Percentiles rank a stretch among this genome's conserved stretches.
Evolutionary conservation across 2,888 invertebrate species (phyloP).

Genomic region (Slavum lentiscoides): DNA sequence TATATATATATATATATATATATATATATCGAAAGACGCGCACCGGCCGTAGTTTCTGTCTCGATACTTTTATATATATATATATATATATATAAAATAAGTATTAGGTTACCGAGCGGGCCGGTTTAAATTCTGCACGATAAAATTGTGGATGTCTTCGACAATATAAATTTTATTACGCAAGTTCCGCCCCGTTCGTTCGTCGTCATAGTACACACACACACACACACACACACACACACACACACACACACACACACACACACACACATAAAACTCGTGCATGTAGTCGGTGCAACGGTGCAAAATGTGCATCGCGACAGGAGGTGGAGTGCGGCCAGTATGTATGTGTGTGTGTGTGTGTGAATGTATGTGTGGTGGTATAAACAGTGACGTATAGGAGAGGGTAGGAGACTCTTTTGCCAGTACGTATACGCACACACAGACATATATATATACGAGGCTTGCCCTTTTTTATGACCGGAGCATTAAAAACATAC

Average conservation of each 20-base stretch:
- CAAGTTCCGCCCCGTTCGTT: conserved; percentile 18
- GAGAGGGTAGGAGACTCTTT: conserved; percentile 4
- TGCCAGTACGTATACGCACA: not conserved
- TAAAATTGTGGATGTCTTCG: conserved; percentile 53
- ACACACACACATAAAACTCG: not conserved
- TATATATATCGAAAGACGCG: not conserved
- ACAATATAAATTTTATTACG: conserved; percentile 54
- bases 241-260: not conserved
- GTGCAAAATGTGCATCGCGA: conserved; percentile 13
- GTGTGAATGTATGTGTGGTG: not conserved
- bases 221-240: not conserved
- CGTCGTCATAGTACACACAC: not conserved
- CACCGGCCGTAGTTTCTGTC: not conserved
- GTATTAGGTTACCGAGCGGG: conserved; percentile 34
- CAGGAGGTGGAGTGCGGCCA: not conserved
- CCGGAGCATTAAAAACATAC: conserved; percentile 26
- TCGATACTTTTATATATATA: not conserved
- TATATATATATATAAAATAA: not conserved
- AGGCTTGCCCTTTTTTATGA: conserved; percentile 20
- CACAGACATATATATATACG: too few relatives aligned
- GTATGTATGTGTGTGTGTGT: not conserved
- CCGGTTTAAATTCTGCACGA: conserved; percentile 50
- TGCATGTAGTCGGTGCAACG: conserved; percentile 2
- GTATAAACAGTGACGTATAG: too few relatives aligned
- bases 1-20: not conserved